Conservation (phyloP, 2,113 vertebrate genomes). For the Formicarius rufipectus region DNA sequence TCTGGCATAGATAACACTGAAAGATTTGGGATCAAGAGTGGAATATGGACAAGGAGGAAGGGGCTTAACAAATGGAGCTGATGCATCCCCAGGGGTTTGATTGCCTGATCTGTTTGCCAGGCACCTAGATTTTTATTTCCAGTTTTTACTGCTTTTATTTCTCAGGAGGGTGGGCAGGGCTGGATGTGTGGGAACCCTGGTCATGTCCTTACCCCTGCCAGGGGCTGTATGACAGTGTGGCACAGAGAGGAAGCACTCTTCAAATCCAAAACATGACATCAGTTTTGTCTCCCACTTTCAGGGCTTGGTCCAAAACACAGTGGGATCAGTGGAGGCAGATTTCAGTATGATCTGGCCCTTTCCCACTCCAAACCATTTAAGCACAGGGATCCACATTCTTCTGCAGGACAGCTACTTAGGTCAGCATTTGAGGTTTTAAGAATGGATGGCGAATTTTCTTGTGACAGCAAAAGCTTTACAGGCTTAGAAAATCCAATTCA, state of each 20-base stretch:
- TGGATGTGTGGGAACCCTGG: not conserved
- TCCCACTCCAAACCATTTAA: not conserved
- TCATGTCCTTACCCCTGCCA: not conserved
- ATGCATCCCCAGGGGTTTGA: not conserved
- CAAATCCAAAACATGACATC: not conserved
- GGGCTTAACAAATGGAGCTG: not conserved
- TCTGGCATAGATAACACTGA: not conserved
- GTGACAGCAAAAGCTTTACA: not conserved
- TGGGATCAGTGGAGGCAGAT: not conserved
- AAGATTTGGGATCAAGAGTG: not conserved
- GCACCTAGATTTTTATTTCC: not conserved
- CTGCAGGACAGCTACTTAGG: not conserved
- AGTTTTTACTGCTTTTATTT: not conserved
- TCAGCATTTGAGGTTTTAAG: not conserved
- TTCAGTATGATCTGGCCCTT: not conserved
- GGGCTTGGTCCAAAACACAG: not conserved
- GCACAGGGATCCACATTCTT: rapidly evolving
- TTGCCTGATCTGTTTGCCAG: not conserved
- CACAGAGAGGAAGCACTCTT: not conserved
- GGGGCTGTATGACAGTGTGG: not conserved
- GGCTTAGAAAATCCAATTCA: not conserved
- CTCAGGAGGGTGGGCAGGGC: not conserved
- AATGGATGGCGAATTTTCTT: not conserved
- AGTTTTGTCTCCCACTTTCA: not conserved
- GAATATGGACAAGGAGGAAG: rapidly evolving